These are phyloP conservation scores for Microctonus hyperodae DNA, from an alignment of 2,888 invertebrate species.

Conservation along the genomic window DNA sequence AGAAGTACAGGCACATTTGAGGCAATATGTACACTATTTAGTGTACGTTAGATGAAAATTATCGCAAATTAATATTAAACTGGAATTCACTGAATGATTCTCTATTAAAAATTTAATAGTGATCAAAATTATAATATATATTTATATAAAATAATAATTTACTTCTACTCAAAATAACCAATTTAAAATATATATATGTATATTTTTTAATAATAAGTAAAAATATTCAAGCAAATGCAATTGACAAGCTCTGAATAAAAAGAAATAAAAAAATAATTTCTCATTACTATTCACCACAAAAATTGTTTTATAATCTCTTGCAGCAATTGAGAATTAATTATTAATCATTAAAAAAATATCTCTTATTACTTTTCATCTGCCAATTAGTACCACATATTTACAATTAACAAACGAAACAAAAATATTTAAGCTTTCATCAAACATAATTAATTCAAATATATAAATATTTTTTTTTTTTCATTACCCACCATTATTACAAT, in stretches of 20 bases:
- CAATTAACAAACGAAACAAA: background rate
- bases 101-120: background rate
- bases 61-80: background rate
- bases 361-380: background rate
- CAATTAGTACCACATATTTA: background rate
- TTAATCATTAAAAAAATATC: background rate
- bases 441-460: background rate
- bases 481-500: background rate
- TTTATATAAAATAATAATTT: background rate
- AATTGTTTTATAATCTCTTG: background rate
- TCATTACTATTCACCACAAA: background rate
- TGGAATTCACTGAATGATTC: background rate
- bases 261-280: background rate
- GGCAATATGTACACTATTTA: constrained; percentile 32
- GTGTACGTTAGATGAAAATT: constrained; percentile 18
- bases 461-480: background rate
- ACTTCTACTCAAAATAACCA: background rate
- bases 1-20: constrained; percentile 53
- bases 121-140: background rate
- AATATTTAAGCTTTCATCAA: background rate
- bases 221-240: background rate
- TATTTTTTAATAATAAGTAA: background rate
- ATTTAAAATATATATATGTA: constrained; percentile 5
- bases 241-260: background rate
- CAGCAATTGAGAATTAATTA: background rate